These are phyloP conservation scores for Hephaestus fuliginosus DNA, from an alignment of 2,797 vertebrate species.

Conservation along the genomic window DNA sequence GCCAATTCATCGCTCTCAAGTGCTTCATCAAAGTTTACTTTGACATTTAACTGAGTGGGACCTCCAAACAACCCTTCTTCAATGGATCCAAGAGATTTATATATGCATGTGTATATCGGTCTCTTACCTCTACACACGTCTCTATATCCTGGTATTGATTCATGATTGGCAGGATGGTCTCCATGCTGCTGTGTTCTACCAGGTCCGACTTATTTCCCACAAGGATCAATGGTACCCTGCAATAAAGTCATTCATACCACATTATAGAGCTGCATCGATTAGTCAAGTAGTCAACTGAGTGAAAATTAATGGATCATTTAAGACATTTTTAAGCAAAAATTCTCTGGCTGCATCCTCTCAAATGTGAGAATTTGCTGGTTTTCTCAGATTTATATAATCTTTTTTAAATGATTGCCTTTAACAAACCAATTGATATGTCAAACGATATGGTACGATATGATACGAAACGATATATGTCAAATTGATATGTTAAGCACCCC, in stretches of 20 bases:
- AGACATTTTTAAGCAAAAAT: neutral
- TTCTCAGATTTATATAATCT: neutral
- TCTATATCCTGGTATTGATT: constrained; percentile 99
- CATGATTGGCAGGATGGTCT: constrained; percentile 99
- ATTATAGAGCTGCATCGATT: neutral
- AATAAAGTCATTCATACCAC: constrained; percentile 11
- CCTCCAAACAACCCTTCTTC: neutral
- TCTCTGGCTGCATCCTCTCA: neutral
- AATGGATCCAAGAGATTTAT: neutral
- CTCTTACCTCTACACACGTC: constrained; percentile 96
- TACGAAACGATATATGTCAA: too few relatives aligned
- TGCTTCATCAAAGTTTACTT: constrained; percentile 9
- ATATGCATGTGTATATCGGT: neutral
- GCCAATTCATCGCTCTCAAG: constrained; percentile 12
- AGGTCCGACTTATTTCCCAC: constrained; percentile 99
- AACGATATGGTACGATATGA: too few relatives aligned
- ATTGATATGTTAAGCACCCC: too few relatives aligned
- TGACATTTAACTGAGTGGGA: constrained; percentile 4
- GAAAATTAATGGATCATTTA: too few relatives aligned
- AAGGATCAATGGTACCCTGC: constrained; percentile 95
- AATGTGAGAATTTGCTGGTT: neutral
- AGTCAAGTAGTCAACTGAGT: neutral
- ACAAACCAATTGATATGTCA: neutral
- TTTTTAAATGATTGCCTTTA: neutral
- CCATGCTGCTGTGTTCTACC: constrained; percentile 99